Conservation (phyloP, 1,140 invertebrate species). For the Formica selysi region DNA sequence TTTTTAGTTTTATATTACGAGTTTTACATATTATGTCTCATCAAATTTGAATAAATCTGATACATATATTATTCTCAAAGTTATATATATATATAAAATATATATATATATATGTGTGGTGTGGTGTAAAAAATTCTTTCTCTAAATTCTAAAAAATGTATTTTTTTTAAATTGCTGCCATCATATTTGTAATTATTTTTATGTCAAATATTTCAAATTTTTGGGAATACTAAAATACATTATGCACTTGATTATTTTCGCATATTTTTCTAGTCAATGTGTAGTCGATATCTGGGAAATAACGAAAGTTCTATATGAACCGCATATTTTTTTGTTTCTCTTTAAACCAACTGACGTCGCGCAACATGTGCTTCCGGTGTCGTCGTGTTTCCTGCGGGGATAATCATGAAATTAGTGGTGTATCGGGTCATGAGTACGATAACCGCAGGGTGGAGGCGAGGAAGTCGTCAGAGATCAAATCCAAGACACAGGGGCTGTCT, state of each 20-base stretch:
- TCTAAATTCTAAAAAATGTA: too few relatives aligned
- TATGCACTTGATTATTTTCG: not conserved
- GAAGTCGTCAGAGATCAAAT: constrained; percentile 70
- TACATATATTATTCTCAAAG: not conserved
- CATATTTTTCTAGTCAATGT: not conserved
- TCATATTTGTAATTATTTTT: too few relatives aligned
- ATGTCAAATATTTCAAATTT: not conserved
- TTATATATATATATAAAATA: too few relatives aligned
- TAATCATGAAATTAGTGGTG: constrained; percentile 75
- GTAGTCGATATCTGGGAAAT: not conserved
- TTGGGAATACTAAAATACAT: not conserved
- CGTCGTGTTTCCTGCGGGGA: constrained; percentile 50
- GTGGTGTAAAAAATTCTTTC: too few relatives aligned
- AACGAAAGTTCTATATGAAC: not conserved
- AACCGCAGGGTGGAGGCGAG: constrained; percentile 69
- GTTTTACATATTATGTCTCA: not conserved
- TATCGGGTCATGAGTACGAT: constrained; percentile 69
- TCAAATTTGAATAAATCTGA: not conserved
- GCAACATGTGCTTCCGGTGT: constrained; percentile 61
- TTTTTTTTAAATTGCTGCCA: too few relatives aligned
- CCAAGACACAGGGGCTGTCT: constrained; percentile 62
- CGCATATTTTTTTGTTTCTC: not conserved
- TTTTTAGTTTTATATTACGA: not conserved
- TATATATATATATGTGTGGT: too few relatives aligned
- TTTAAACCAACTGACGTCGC: constrained; percentile 52